Evolutionary conservation across 2,888 invertebrate genomes (phyloP).

Genomic region (Lepidonotus clava): DNA sequence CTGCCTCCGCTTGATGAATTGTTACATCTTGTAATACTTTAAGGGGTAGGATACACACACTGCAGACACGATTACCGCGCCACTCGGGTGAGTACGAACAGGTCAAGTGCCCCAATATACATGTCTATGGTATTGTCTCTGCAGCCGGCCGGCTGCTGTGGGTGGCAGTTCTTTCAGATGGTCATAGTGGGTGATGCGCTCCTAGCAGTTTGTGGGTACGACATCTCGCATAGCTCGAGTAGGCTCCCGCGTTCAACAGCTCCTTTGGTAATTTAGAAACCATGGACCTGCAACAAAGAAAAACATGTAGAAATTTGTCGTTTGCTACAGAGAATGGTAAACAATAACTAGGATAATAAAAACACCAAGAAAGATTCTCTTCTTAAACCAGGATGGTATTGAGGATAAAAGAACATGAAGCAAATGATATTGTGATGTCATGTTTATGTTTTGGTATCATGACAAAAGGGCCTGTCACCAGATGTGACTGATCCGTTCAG

Average conservation of each 20-base stretch:
- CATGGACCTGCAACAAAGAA: conserved; percentile 19
- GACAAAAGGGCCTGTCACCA: too few species aligned
- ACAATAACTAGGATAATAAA: too few species aligned
- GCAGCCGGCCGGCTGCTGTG: not conserved
- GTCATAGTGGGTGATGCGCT: not conserved
- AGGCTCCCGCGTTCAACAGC: not conserved
- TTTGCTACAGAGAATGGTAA: too few species aligned
- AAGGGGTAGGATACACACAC: not conserved
- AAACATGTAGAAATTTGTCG: too few species aligned
- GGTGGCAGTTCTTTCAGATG: not conserved
- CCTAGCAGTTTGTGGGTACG: not conserved
- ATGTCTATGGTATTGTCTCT: conserved; percentile 39
- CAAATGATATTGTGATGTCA: too few species aligned
- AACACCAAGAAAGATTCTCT: too few species aligned
- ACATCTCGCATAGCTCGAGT: not conserved
- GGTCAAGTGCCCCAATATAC: conserved; percentile 44
- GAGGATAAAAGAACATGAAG: too few species aligned
- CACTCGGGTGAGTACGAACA: not conserved
- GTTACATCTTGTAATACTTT: not conserved
- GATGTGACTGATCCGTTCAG: too few species aligned
- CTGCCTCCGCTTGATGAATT: not conserved
- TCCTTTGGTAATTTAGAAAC: conserved; percentile 4
- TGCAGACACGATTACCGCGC: too few species aligned
- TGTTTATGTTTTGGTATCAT: too few species aligned
- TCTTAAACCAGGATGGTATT: too few species aligned